Evolutionary conservation across 1,140 invertebrate species (phyloP).

Genomic region (Cydia fagiglandana): DNA sequence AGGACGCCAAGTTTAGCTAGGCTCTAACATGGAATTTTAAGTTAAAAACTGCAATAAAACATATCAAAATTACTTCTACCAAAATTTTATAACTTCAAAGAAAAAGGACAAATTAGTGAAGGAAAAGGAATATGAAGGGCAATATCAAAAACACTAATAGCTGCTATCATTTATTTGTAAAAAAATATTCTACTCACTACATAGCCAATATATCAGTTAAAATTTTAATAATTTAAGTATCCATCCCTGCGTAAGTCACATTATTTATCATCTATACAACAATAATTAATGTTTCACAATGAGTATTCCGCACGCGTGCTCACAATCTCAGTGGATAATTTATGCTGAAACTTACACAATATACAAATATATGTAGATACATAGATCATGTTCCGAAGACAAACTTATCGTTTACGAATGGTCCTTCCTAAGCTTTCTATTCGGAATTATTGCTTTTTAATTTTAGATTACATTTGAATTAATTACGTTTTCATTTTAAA

Average conservation of each 20-base stretch:
- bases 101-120: background rate
- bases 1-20: too few relatives aligned
- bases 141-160: conserved; percentile 58
- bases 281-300: conserved; percentile 76
- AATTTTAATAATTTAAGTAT: conserved; percentile 81
- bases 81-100: background rate
- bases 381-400: conserved; percentile 56
- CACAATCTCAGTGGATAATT: conserved; percentile 70
- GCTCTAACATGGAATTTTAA: too few relatives aligned
- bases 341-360: conserved; percentile 76
- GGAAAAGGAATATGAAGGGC: background rate
- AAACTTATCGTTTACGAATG: conserved; percentile 61
- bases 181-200: conserved; percentile 81
- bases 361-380: conserved; percentile 49
- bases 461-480: background rate
- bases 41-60: too few relatives aligned
- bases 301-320: conserved; percentile 71
- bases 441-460: conserved; percentile 61
- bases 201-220: conserved; percentile 81
- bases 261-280: conserved; percentile 79
- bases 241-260: conserved; percentile 81
- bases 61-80: too few relatives aligned
- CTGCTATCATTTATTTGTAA: conserved; percentile 81
- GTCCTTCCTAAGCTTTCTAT: conserved; percentile 69
- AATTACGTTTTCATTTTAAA: background rate